phyloP scores from a whole-genome alignment of 37 sponge, comb jelly and placozoan species.

The Mnemiopsis leidyi region DNA sequence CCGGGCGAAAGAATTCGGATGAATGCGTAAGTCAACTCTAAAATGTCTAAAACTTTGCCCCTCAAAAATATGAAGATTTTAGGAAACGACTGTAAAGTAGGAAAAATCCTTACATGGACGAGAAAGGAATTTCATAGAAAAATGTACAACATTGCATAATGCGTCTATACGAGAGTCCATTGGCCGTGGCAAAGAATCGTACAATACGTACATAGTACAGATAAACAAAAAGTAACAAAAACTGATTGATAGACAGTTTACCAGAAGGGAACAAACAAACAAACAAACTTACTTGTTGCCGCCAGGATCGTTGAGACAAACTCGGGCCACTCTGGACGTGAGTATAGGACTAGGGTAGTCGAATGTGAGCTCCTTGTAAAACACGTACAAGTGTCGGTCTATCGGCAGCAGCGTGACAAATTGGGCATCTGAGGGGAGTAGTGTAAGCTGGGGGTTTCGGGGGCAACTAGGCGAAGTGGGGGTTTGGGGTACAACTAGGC shows the following conservation, averaged over 20 bases:
- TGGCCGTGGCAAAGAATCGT: too few species aligned
- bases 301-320: conserved; percentile 23
- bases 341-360: conserved; percentile 60
- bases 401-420: conserved; percentile 37
- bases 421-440: conserved; percentile 12
- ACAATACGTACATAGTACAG: too few species aligned
- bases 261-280: too few species aligned
- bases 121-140: too few species aligned
- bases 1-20: not conserved
- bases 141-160: too few species aligned
- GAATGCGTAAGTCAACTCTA: not conserved
- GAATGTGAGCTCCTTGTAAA: conserved; percentile 58
- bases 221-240: too few species aligned
- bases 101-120: too few species aligned
- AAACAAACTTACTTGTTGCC: conserved; percentile 41
- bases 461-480: not conserved
- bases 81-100: too few species aligned
- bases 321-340: conserved; percentile 38
- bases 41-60: not conserved
- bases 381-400: conserved; percentile 28
- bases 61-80: too few species aligned
- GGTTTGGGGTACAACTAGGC: not conserved
- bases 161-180: too few species aligned
- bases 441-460: not conserved
- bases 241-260: too few species aligned